Conservation (phyloP, 2,888 invertebrate genomes). For the Schrankia costaestrigalis region DNA sequence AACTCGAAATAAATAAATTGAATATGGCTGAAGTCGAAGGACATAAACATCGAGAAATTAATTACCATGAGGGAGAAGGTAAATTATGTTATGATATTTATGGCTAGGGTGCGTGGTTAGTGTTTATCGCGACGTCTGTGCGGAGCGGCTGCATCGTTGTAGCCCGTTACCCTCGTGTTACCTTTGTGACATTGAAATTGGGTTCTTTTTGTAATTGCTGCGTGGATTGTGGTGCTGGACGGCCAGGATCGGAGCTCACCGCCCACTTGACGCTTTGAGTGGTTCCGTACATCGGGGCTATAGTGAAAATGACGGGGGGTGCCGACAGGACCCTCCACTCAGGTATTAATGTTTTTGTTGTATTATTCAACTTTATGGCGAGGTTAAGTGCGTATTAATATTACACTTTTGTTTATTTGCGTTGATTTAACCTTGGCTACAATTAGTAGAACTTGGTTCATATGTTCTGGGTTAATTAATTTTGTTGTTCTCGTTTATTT, state of each 20-base stretch:
- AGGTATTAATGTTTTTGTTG: conserved; percentile 71
- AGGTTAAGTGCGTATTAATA: conserved; percentile 43
- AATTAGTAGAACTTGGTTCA: conserved; percentile 31
- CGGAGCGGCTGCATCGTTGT: conserved; percentile 52
- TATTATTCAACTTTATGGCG: conserved; percentile 42
- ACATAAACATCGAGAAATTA: conserved; percentile 74
- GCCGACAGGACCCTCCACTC: conserved; percentile 61
- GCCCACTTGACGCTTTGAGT: conserved; percentile 50
- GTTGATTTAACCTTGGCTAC: conserved; percentile 16
- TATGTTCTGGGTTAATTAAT: conserved; percentile 13
- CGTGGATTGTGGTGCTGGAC: conserved; percentile 73
- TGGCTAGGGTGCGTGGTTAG: conserved; percentile 62
- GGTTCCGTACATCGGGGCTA: conserved; percentile 41
- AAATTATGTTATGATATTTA: conserved; percentile 73
- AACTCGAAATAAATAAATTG: conserved; percentile 76
- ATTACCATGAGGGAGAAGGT: conserved; percentile 78
- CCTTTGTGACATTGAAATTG: conserved; percentile 78
- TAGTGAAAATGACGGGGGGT: conserved; percentile 69
- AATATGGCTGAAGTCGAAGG: conserved; percentile 77
- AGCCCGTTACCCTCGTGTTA: conserved; percentile 69
- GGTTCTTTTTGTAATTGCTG: conserved; percentile 80
- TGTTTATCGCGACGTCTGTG: conserved; percentile 55
- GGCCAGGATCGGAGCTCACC: conserved; percentile 58
- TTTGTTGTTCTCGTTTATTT: conserved; percentile 9
- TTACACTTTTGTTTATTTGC: conserved; percentile 37